A percentile compares a stretch with the other conserved stretches of the same genome.
Evolutionary conservation across 2,797 vertebrate genomes (phyloP).

Genomic region (Threskiornis aethiopicus): DNA sequence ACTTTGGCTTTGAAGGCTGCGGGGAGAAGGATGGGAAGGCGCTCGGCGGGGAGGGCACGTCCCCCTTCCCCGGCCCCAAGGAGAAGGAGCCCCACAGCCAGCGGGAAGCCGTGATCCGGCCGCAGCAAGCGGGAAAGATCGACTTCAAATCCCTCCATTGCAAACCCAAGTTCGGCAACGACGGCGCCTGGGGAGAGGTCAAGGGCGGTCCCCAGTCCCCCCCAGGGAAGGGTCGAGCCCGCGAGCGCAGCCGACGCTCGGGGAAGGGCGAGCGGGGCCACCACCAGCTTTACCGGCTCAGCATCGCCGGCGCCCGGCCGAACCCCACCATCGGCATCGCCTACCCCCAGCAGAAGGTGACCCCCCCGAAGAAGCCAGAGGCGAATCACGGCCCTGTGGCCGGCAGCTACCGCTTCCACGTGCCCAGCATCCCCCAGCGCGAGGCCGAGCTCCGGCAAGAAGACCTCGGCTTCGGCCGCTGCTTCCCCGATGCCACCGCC

Average conservation of each 20-base stretch:
- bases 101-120: slow-evolving; percentile 89
- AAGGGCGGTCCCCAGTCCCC: slow-evolving; percentile 84
- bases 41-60: slow-evolving; percentile 56
- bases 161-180: slow-evolving; percentile 78
- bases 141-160: slow-evolving; percentile 88
- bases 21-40: slow-evolving; percentile 79
- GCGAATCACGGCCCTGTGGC: slow-evolving; percentile 70
- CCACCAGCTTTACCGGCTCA: slow-evolving; percentile 89
- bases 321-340: slow-evolving; percentile 88
- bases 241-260: slow-evolving; percentile 80
- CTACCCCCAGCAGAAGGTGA: slow-evolving; percentile 87
- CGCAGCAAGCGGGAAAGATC: slow-evolving; percentile 86
- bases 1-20: slow-evolving; percentile 76
- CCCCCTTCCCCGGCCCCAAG: slow-evolving; percentile 73
- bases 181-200: slow-evolving; percentile 81
- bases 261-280: slow-evolving; percentile 84
- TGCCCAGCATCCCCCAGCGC: slow-evolving; percentile 81
- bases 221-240: slow-evolving; percentile 78
- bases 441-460: slow-evolving; percentile 84
- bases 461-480: slow-evolving; percentile 82
- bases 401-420: slow-evolving; percentile 85
- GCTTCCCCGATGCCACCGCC: slow-evolving; percentile 84
- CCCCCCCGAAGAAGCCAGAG: slow-evolving; percentile 85
- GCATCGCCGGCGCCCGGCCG: slow-evolving; percentile 81
- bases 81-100: slow-evolving; percentile 84